phyloP scores from a whole-genome alignment of 2,797 vertebrate genomes.

The Chelmon rostratus region DNA sequence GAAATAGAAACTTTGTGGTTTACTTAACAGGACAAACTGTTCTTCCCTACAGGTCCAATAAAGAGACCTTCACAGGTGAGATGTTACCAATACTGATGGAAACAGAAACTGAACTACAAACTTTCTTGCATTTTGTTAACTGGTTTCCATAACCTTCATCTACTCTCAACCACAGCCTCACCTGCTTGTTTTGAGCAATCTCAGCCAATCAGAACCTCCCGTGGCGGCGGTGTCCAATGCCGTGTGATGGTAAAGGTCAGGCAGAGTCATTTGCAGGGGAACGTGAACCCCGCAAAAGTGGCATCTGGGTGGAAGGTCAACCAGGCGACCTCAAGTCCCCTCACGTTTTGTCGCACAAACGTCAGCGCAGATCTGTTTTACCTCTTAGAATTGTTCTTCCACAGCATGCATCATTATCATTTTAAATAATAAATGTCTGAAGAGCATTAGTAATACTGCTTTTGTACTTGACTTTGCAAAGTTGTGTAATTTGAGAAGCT shows the following conservation, averaged over 20 bases:
- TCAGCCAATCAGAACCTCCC: slow-evolving; percentile 28
- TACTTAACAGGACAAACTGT: background rate
- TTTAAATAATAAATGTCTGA: slow-evolving; percentile 4
- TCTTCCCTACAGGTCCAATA: slow-evolving; percentile 4
- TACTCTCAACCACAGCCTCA: slow-evolving; percentile 30
- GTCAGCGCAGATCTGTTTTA: background rate
- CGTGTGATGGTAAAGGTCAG: slow-evolving; percentile 45
- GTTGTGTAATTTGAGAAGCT: background rate
- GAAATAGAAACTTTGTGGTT: background rate
- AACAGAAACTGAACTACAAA: too few relatives aligned
- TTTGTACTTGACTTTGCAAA: background rate
- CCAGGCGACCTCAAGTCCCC: background rate
- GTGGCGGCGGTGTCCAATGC: background rate
- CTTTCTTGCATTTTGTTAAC: background rate
- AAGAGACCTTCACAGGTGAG: slow-evolving; percentile 48
- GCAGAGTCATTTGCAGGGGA: slow-evolving; percentile 8
- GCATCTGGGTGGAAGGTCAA: slow-evolving; percentile 17
- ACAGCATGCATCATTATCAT: background rate
- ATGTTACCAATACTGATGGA: background rate
- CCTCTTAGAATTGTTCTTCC: background rate
- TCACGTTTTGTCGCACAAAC: background rate
- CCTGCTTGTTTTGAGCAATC: background rate
- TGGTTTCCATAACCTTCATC: background rate
- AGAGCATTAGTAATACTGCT: background rate
- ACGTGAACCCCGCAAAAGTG: slow-evolving; percentile 12